phyloP scores from a whole-genome alignment of 2,797 vertebrate genomes.

The Oryzias sinensis region DNA sequence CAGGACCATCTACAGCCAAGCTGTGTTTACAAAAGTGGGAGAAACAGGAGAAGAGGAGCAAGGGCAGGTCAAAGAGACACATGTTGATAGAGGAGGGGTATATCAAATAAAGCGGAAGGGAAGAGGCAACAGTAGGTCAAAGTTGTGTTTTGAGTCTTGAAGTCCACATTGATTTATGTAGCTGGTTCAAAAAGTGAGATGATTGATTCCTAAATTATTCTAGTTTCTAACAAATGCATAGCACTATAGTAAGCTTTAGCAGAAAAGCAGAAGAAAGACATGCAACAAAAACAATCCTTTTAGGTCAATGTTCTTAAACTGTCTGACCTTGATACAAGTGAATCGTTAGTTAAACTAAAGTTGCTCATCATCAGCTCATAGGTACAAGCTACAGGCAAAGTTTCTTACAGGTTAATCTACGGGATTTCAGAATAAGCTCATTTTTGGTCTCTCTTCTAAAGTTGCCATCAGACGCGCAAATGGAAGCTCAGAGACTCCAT shows the following conservation, averaged over 20 bases:
- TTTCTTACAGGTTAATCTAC: too few relatives aligned
- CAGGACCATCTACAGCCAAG: slow-evolving; percentile 38
- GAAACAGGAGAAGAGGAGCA: slow-evolving; percentile 36
- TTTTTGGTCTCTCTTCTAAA: too few relatives aligned
- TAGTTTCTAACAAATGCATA: neutral
- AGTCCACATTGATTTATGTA: neutral
- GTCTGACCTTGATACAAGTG: too few relatives aligned
- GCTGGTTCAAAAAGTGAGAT: slow-evolving; percentile 10
- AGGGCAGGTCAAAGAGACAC: slow-evolving; percentile 59
- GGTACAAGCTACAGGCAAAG: too few relatives aligned
- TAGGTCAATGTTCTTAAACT: too few relatives aligned
- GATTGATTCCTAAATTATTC: neutral
- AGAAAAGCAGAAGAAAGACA: neutral
- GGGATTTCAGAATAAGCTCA: too few relatives aligned
- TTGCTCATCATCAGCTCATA: too few relatives aligned
- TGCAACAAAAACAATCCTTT: neutral
- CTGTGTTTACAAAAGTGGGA: slow-evolving; percentile 56
- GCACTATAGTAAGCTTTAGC: neutral
- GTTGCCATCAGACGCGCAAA: too few relatives aligned
- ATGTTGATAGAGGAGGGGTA: slow-evolving; percentile 33
- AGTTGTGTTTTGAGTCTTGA: slow-evolving; percentile 12
- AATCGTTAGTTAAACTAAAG: too few relatives aligned
- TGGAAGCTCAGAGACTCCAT: too few relatives aligned
- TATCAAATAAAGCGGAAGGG: slow-evolving; percentile 29
- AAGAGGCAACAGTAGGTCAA: slow-evolving; percentile 1